Evolutionary conservation across 2,113 vertebrate species (phyloP).

Genomic region (Erythrocebus patas): DNA sequence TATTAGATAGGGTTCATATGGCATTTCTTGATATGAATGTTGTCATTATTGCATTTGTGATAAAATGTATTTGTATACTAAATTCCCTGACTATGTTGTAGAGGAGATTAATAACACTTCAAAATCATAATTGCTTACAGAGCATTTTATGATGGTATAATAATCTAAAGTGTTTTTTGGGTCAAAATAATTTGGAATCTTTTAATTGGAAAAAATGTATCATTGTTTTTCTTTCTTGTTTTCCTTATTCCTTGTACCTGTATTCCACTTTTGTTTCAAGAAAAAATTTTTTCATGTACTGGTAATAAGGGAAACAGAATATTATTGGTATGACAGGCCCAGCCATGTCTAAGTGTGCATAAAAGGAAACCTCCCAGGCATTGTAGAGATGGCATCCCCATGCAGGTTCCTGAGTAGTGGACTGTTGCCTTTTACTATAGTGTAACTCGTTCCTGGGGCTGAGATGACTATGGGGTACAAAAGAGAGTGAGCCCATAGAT

Average conservation of each 20-base stretch:
- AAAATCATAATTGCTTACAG: neutral
- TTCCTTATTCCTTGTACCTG: neutral
- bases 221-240: neutral
- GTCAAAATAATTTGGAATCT: constrained; percentile 27
- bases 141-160: neutral
- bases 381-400: neutral
- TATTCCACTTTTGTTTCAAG: constrained; percentile 10
- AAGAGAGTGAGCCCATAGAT: neutral
- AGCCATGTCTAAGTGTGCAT: neutral
- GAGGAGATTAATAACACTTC: neutral
- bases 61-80: neutral
- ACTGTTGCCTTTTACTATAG: neutral
- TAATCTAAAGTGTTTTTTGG: neutral
- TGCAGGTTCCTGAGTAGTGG: neutral
- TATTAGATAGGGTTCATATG: neutral
- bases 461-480: neutral
- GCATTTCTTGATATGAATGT: neutral
- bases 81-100: neutral
- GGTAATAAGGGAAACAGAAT: neutral
- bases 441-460: neutral
- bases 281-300: neutral
- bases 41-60: neutral
- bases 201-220: neutral
- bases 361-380: neutral
- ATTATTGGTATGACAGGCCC: neutral